Evolutionary conservation across 2,888 invertebrate species (phyloP), one percentile per base, ranked within the genome.

Genomic region (Rhogogaster chlorosoma): DNA sequence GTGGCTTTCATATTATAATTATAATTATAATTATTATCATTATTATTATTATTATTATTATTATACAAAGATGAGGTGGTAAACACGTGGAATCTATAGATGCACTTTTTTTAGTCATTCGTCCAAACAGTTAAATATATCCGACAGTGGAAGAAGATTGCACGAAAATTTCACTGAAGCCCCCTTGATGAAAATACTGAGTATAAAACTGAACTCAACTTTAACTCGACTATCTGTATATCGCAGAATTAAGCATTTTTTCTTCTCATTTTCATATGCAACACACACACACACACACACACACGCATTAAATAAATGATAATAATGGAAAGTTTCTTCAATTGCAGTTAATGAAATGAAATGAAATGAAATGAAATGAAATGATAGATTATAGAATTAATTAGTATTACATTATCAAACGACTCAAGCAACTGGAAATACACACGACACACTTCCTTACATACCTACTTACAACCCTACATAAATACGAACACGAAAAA

Each of bases 81-180:
- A 12, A 38, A 67, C 87, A 86, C 80, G 77, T 84, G 86, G 87
- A 88, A 89, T 88, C 89, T 88, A 88, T 89, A 91, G 89, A 89
- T 90, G 90, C 90, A 91, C 90, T 89, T 88, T 89, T 88, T 70
- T 86, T 89, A 89, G 88, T 87, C 89, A 90, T 91, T 91, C 89
- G 88, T 89, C 82, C 18, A 64, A 64, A 82, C 64, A 82, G 29
- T 10, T 38, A 57, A 10, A 38, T 32, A 22, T 61, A 26, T 26
- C 57, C 26, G 38, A 32, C 15, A 80, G 75, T 26, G 29, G 45
- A 22, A 32, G 29, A 29, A 22, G 29, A 6, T 77, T 49, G 49
- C 29, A 77, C 75, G 45, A 36, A 26, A 77, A 49, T 77, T 38
- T 77, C 49, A 38, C 42, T 18, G 7, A 5, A 4, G 12, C 78